phyloP scores from a whole-genome alignment of 2,113 vertebrate species.

The Phoxinus phoxinus region DNA sequence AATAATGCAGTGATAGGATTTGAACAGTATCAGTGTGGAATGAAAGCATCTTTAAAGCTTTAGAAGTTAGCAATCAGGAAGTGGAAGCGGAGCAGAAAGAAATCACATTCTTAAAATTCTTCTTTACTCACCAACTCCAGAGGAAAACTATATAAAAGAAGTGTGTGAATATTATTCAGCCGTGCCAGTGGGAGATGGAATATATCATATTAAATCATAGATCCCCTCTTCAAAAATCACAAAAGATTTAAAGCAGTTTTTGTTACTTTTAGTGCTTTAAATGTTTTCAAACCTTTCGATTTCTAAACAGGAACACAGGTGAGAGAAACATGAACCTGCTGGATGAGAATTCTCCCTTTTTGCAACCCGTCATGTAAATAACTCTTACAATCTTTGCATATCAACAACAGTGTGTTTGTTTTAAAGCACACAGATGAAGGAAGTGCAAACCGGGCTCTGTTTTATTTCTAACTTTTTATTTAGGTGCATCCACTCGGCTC shows the following conservation, averaged over 20 bases:
- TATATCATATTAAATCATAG: not conserved
- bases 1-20: not conserved
- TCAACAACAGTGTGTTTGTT: not conserved
- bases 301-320: not conserved
- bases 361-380: not conserved
- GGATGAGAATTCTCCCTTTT: not conserved
- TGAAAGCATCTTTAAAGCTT: not conserved
- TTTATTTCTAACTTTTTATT: too few relatives aligned
- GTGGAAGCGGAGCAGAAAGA: not conserved
- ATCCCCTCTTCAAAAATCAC: not conserved
- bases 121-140: not conserved
- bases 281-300: not conserved
- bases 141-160: not conserved
- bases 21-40: not conserved
- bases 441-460: too few relatives aligned
- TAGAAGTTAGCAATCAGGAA: not conserved
- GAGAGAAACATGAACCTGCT: not conserved
- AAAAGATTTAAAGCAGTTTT: not conserved
- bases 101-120: constrained; percentile 2
- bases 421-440: too few relatives aligned
- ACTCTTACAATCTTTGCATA: not conserved
- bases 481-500: too few relatives aligned
- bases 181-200: not conserved
- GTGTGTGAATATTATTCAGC: not conserved
- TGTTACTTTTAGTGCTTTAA: not conserved